Percentiles rank a stretch among this genome's conserved stretches.
Evolutionary conservation across 1,140 invertebrate species (phyloP).

Genomic region (Meloidogyne hapla): DNA sequence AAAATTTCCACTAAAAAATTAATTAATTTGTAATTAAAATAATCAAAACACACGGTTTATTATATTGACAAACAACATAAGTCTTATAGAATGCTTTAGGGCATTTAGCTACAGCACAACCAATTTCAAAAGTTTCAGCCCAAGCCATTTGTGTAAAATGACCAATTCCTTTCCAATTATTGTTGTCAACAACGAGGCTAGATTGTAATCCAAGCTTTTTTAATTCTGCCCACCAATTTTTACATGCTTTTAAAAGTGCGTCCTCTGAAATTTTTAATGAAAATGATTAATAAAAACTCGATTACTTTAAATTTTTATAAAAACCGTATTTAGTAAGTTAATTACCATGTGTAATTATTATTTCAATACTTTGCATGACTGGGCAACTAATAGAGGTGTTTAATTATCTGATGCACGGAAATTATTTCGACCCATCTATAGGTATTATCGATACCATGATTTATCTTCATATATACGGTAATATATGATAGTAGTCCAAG

Average conservation of each 20-base stretch:
- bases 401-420: too few relatives aligned
- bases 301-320: too few relatives aligned
- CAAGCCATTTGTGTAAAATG: slow-evolving; percentile 22
- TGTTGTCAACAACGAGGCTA: slow-evolving; percentile 8
- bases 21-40: too few relatives aligned
- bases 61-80: slow-evolving; percentile 23
- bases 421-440: too few relatives aligned
- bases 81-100: background rate
- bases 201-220: slow-evolving; percentile 10
- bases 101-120: slow-evolving; percentile 13
- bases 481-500: too few relatives aligned
- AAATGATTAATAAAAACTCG: too few relatives aligned
- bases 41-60: background rate
- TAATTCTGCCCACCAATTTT: slow-evolving; percentile 17
- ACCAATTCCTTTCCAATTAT: slow-evolving; percentile 12
- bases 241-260: slow-evolving; percentile 1
- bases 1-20: background rate
- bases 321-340: too few relatives aligned
- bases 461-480: too few relatives aligned
- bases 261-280: background rate
- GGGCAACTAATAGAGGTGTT: too few relatives aligned
- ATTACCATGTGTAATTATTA: too few relatives aligned
- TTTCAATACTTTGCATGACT: too few relatives aligned
- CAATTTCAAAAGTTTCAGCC: slow-evolving; percentile 13
- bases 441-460: too few relatives aligned